Conservation (phyloP, 1,140 invertebrate genomes). For the Euura lappo region DNA sequence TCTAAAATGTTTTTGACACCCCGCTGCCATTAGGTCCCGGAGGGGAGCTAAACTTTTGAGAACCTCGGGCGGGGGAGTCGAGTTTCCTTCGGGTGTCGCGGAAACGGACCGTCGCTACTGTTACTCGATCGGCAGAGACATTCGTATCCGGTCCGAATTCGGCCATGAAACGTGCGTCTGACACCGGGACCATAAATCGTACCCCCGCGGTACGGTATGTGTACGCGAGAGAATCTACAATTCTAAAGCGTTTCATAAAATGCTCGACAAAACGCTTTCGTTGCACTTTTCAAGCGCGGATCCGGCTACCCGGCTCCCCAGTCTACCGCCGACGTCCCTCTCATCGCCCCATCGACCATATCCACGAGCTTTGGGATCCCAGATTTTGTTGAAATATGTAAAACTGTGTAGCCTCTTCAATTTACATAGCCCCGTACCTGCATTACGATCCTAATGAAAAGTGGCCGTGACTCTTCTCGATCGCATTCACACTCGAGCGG, state of each 20-base stretch:
- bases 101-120: conserved; percentile 19
- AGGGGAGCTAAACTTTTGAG: no score
- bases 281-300: conserved; percentile 57
- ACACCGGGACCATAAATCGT: conserved; percentile 40
- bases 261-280: conserved; percentile 57
- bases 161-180: conserved; percentile 12
- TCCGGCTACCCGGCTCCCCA: conserved; percentile 21
- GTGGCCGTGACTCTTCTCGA: conserved; percentile 32
- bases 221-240: conserved; percentile 53
- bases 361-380: conserved; percentile 4
- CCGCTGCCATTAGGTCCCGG: not conserved
- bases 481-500: not conserved
- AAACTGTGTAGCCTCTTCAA: conserved; percentile 60
- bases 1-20: conserved; percentile 36
- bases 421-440: conserved; percentile 51
- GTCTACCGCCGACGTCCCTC: not conserved
- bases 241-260: conserved; percentile 61
- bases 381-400: conserved; percentile 60
- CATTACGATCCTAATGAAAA: conserved; percentile 46
- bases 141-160: conserved; percentile 25
- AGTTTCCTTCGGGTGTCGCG: no score
- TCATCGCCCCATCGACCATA: conserved; percentile 11
- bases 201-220: conserved; percentile 32
- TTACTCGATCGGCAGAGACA: conserved; percentile 24
- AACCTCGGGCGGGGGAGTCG: no score